A percentile compares a stretch with the other conserved stretches of the same genome.
phyloP scores from a whole-genome alignment of 2,888 invertebrate species.

The Lithophane socia region DNA sequence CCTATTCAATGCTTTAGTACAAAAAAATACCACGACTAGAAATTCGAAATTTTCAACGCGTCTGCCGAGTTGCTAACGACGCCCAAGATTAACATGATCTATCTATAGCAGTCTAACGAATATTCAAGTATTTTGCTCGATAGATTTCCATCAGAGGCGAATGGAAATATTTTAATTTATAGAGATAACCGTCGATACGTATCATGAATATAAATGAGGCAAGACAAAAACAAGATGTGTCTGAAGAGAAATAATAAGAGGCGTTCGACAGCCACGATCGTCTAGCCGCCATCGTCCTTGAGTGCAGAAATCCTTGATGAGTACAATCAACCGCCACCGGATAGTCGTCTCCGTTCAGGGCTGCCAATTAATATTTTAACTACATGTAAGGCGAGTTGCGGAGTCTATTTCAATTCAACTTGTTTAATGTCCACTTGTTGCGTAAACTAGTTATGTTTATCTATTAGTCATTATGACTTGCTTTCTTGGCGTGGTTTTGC shows the following conservation, averaged over 20 bases:
- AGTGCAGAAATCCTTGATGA: constrained; percentile 90
- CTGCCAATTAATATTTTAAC: constrained; percentile 84
- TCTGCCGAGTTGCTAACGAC: constrained; percentile 37
- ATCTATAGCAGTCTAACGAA: constrained; percentile 63
- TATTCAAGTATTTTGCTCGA: constrained; percentile 71
- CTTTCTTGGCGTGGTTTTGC: constrained; percentile 42
- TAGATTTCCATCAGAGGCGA: constrained; percentile 76
- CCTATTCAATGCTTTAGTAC: neutral
- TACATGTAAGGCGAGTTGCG: constrained; percentile 72
- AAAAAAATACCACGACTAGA: neutral
- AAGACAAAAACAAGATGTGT: constrained; percentile 89
- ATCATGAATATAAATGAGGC: constrained; percentile 89
- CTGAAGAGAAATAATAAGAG: constrained; percentile 88
- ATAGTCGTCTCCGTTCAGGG: constrained; percentile 86
- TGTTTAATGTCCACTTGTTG: constrained; percentile 68
- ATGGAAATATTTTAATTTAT: constrained; percentile 86
- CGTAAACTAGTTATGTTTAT: constrained; percentile 70
- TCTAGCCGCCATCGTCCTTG: constrained; percentile 89
- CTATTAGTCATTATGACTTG: constrained; percentile 59
- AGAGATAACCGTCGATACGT: constrained; percentile 87
- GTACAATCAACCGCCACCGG: constrained; percentile 90
- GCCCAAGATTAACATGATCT: constrained; percentile 49
- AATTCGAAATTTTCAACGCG: constrained; percentile 8
- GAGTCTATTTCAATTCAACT: constrained; percentile 71
- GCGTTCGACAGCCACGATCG: constrained; percentile 85